phyloP scores from a whole-genome alignment of 2,888 invertebrate species.

The Aelia acuminata region DNA sequence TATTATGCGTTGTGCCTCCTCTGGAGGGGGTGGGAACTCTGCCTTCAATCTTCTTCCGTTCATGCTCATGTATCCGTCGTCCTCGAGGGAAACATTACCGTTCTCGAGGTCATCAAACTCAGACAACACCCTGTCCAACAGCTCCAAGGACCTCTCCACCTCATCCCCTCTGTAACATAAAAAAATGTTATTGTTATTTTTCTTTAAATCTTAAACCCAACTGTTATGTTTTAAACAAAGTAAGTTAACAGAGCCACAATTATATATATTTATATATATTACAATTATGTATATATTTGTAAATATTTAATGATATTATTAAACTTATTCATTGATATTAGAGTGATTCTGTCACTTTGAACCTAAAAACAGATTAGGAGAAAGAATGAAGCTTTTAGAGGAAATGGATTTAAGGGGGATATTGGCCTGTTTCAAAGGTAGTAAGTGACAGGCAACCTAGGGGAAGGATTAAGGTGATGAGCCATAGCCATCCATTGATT shows the following conservation, averaged over 20 bases:
- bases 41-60: slow-evolving; percentile 76
- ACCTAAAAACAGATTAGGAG: too few relatives aligned
- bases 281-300: too few relatives aligned
- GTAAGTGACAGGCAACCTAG: too few relatives aligned
- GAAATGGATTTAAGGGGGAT: too few relatives aligned
- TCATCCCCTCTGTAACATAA: slow-evolving; percentile 80
- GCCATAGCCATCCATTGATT: too few relatives aligned
- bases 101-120: slow-evolving; percentile 88
- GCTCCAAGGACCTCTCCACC: slow-evolving; percentile 89
- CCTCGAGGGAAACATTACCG: slow-evolving; percentile 82
- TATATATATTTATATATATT: too few relatives aligned
- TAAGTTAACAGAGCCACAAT: neutral
- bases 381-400: too few relatives aligned
- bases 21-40: slow-evolving; percentile 72
- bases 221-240: neutral
- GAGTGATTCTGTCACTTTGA: too few relatives aligned
- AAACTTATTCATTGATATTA: too few relatives aligned
- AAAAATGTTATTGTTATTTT: neutral
- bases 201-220: neutral
- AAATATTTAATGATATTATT: too few relatives aligned
- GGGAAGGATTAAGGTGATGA: too few relatives aligned
- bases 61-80: slow-evolving; percentile 94
- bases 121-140: slow-evolving; percentile 89
- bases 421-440: too few relatives aligned
- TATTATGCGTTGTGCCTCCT: slow-evolving; percentile 83